A percentile compares a stretch with the other conserved stretches of the same genome.
Conservation (phyloP, 2,797 vertebrate species). For the Intellagama lesueurii region DNA sequence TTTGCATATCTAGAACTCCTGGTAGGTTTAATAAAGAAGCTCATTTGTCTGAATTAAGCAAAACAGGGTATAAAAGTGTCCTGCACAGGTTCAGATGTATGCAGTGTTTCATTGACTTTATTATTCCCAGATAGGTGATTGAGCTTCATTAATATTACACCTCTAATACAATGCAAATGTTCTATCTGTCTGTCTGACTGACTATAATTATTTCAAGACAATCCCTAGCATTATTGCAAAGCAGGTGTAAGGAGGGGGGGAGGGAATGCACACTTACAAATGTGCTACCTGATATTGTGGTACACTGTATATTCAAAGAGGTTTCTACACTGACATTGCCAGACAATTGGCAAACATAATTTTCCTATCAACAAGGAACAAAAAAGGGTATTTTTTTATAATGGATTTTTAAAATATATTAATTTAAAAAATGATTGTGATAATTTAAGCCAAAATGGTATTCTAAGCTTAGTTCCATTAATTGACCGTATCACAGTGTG, state of each 20-base stretch:
- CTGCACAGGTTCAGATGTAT: slow-evolving; percentile 25
- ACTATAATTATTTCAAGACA: slow-evolving; percentile 20
- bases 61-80: not conserved
- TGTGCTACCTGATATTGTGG: not conserved
- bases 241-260: not conserved
- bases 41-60: slow-evolving; percentile 16
- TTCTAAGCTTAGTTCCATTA: slow-evolving; percentile 34
- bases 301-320: slow-evolving; percentile 35
- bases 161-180: slow-evolving; percentile 32
- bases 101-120: slow-evolving; percentile 48
- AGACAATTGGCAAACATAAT: slow-evolving; percentile 51
- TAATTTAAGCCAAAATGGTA: slow-evolving; percentile 42
- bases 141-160: slow-evolving; percentile 7
- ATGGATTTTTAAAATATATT: too few species aligned
- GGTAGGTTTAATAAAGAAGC: not conserved
- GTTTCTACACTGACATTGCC: slow-evolving; percentile 57
- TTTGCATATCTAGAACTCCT: slow-evolving; percentile 60
- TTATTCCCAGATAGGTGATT: not conserved
- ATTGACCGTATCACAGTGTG: slow-evolving; percentile 16
- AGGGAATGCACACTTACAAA: slow-evolving; percentile 15
- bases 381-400: not conserved
- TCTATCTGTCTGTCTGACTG: too few species aligned
- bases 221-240: slow-evolving; percentile 12
- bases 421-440: slow-evolving; percentile 3
- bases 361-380: slow-evolving; percentile 37